These are phyloP conservation scores for Parnassius mnemosyne DNA, from an alignment of 2,888 invertebrate genomes.

Conservation along the genomic window DNA sequence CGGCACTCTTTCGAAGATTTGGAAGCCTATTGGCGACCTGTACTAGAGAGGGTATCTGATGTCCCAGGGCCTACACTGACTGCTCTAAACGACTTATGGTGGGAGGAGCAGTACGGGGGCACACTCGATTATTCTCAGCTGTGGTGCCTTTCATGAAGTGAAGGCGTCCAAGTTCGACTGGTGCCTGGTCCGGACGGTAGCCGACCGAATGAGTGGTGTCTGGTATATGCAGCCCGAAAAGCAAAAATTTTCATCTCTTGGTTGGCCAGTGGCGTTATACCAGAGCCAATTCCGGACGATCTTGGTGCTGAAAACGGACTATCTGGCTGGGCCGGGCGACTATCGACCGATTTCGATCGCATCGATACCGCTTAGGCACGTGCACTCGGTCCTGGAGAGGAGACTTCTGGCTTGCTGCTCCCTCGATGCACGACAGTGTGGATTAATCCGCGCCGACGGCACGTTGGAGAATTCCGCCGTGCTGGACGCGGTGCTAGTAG, in stretches of 20 bases:
- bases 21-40: conserved; percentile 32
- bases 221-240: conserved; percentile 24
- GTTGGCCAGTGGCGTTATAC: too few species aligned
- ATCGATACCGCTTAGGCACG: too few species aligned
- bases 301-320: too few species aligned
- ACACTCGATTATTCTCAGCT: conserved; percentile 4
- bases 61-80: conserved; percentile 23
- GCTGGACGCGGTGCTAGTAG: fast-evolving
- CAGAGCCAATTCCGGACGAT: too few species aligned
- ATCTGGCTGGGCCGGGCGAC: not conserved
- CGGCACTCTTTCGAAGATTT: conserved; percentile 27
- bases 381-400: too few species aligned
- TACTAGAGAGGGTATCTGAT: not conserved
- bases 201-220: conserved; percentile 28
- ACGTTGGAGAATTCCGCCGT: too few species aligned
- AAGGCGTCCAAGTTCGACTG: conserved; percentile 16
- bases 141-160: conserved; percentile 26
- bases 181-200: conserved; percentile 30
- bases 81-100: conserved; percentile 9
- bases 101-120: conserved; percentile 11
- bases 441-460: too few species aligned
- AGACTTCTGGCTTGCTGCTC: too few species aligned
- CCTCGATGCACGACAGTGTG: too few species aligned
- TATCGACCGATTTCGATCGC: too few species aligned
- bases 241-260: conserved; percentile 24